Conservation (phyloP, 2,797 vertebrate genomes). For the Tapirus indicus region DNA sequence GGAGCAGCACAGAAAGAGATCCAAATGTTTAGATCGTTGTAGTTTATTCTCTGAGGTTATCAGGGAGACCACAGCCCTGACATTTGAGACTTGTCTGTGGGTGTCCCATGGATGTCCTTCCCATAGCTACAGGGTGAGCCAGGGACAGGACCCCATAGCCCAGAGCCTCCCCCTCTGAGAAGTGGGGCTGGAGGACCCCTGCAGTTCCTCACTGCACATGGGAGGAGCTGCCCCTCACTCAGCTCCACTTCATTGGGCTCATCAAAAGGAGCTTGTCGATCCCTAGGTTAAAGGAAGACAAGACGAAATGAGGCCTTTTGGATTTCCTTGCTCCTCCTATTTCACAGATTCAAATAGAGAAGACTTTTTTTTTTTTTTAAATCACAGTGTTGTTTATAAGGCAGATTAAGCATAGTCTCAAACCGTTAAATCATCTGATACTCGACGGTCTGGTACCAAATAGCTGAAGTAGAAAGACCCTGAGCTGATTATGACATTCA, state of each 20-base stretch:
- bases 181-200: background rate
- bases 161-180: background rate
- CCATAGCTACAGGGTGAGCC: background rate
- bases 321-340: background rate
- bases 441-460: slow-evolving; percentile 21
- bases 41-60: background rate
- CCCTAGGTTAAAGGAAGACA: background rate
- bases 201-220: accelerated
- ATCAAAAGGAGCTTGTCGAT: background rate
- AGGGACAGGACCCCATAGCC: background rate
- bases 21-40: background rate
- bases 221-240: background rate
- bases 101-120: background rate
- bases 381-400: background rate
- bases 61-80: background rate
- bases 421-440: slow-evolving; percentile 17
- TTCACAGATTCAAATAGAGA: background rate
- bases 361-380: background rate
- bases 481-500: slow-evolving; percentile 62
- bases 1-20: background rate
- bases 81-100: background rate
- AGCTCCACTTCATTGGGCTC: no score
- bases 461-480: slow-evolving; percentile 60
- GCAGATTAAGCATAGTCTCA: slow-evolving; percentile 21
- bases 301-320: background rate